Base-by-base conservation (phyloP, 2,797 vertebrate genomes). In the Serranus cabrilla region DNA sequence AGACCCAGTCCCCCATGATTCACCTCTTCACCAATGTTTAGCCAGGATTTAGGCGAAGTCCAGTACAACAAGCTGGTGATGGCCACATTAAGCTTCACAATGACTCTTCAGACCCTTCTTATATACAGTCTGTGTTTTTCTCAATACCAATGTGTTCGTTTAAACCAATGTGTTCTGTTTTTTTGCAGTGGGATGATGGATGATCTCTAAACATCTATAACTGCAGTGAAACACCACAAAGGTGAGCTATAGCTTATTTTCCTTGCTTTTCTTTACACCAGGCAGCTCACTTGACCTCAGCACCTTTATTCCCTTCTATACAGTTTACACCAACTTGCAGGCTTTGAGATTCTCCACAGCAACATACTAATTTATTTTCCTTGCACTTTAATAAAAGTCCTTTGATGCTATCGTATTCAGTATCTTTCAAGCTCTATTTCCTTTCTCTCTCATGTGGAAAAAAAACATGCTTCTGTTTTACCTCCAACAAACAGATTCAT, bases 121-220 rank as follows among this genome's bases (percentile, higher is more conserved):
- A 34, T 7, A 34, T 7, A 34, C 34, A 34, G 34, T 34, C 34
- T 34, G 34, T 34, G 34, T 46, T 68, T n/a, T n/a, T n/a, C n/a
- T n/a, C n/a, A n/a, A n/a, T n/a, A n/a, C n/a, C n/a, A n/a, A n/a
- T n/a, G n/a, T n/a, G n/a, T n/a, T n/a, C n/a, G n/a, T n/a, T n/a
- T n/a, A n/a, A n/a, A n/a, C n/a, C n/a, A n/a, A n/a, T n/a, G n/a
- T n/a, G n/a, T n/a, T n/a, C n/a, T 34, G 25, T 66, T 65, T 42
- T n/a, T 45, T 59, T 58, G 31, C 57, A 55, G 4, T 16, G 17
- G 12, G 43, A 65, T 54, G 37, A 49, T 49, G 40, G 42, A 64
- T 9, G 40, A 68, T 54, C 42, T 71, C 45, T 60, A n/a, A 62
- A 40, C 69, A 57, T 42, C 25, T 60, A 42, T 11, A 52, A 52